phyloP scores from a whole-genome alignment of 2,888 invertebrate species.

The Orthonychiurus folsomi region DNA sequence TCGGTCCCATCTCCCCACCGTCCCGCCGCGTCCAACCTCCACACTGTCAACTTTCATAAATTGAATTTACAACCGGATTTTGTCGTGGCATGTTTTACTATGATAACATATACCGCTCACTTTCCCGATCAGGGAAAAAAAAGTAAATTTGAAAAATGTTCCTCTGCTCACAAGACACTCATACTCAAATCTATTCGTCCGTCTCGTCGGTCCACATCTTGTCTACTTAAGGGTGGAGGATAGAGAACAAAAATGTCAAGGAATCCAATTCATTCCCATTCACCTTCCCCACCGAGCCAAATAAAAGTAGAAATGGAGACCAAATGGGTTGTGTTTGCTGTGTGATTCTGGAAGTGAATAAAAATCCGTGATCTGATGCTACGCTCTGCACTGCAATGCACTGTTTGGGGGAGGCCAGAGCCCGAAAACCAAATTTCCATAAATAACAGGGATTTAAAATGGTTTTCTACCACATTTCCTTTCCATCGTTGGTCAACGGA shows the following conservation, averaged over 20 bases:
- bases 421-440: conserved; percentile 10
- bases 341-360: background rate
- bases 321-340: background rate
- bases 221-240: too few species aligned
- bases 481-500: conserved; percentile 15
- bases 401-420: background rate
- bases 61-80: conserved; percentile 1
- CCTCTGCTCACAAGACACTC: background rate
- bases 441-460: conserved; percentile 8
- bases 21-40: too few species aligned
- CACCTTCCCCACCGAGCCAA: too few species aligned
- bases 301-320: background rate
- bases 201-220: too few species aligned
- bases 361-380: too few species aligned
- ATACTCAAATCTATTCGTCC: too few species aligned
- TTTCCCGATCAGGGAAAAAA: background rate
- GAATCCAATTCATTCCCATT: background rate
- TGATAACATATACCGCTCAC: background rate
- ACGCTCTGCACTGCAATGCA: too few species aligned
- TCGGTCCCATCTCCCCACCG: too few species aligned
- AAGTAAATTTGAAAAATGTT: background rate
- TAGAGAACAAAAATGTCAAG: background rate
- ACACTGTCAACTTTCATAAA: background rate
- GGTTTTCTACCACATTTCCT: conserved; percentile 14
- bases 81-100: background rate